Percentiles rank a stretch among this genome's conserved stretches.
Conservation (phyloP, 2,113 vertebrate genomes). For the Anarrhichthys ocellatus region DNA sequence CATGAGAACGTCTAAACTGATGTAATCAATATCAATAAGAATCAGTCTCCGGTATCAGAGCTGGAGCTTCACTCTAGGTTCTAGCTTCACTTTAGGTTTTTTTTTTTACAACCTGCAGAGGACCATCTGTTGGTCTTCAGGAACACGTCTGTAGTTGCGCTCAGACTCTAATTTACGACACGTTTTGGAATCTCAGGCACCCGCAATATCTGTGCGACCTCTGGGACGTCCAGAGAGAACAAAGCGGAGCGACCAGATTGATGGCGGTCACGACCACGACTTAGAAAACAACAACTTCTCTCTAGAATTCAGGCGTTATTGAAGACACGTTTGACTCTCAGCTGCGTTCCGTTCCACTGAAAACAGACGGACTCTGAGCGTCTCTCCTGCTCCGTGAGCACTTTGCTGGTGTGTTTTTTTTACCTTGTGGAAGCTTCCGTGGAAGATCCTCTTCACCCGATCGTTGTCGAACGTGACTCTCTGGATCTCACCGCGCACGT, state of each 20-base stretch:
- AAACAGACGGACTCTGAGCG: too few species aligned
- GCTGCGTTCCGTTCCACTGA: too few species aligned
- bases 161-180: constrained; percentile 48
- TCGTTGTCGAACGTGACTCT: constrained; percentile 89
- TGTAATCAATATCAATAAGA: neutral
- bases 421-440: constrained; percentile 99
- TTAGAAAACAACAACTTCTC: neutral
- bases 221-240: constrained; percentile 26
- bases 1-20: neutral
- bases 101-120: constrained; percentile 23
- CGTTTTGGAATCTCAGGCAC: constrained; percentile 67
- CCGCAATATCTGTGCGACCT: constrained; percentile 28
- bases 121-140: constrained; percentile 43
- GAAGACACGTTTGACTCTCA: neutral
- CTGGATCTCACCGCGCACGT: constrained; percentile 90
- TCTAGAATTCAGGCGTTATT: constrained; percentile 15
- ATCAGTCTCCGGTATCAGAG: neutral
- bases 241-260: constrained; percentile 37
- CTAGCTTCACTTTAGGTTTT: too few species aligned
- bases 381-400: too few species aligned
- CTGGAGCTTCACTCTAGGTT: neutral
- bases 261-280: constrained; percentile 3
- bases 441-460: constrained; percentile 92
- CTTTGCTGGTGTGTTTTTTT: constrained; percentile 25
- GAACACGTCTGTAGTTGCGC: constrained; percentile 43